A percentile compares a stretch with the other conserved stretches of the same genome.
Conservation (phyloP, 2,888 invertebrate species). For the Drosophila koepferae region DNA sequence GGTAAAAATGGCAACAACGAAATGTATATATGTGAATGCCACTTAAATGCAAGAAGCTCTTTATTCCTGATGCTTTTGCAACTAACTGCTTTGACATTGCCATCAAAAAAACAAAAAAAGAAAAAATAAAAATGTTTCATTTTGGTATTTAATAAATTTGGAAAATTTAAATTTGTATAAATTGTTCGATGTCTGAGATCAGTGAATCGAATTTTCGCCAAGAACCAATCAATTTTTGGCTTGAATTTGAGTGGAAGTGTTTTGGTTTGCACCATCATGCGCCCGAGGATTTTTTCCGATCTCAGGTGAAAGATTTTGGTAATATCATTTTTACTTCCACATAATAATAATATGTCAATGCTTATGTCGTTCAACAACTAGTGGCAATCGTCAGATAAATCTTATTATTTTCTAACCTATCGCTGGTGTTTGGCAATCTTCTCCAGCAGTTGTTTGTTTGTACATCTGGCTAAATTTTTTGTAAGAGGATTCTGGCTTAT, state of each 20-base stretch:
- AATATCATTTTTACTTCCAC: too few species aligned
- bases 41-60: conserved; percentile 37
- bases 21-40: conserved; percentile 11
- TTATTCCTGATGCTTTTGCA: conserved; percentile 12
- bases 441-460: conserved; percentile 18
- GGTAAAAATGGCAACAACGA: background rate
- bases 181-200: conserved; percentile 9
- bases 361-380: conserved; percentile 7
- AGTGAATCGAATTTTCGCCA: conserved; percentile 21
- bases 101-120: conserved; percentile 25
- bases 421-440: conserved; percentile 48
- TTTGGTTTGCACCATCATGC: conserved; percentile 33
- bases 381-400: conserved; percentile 53
- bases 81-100: conserved; percentile 19
- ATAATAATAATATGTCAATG: background rate
- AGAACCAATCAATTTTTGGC: conserved; percentile 30
- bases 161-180: background rate
- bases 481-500: conserved; percentile 32
- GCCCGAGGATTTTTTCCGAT: conserved; percentile 44
- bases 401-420: conserved; percentile 43
- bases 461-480: background rate
- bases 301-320: conserved; percentile 42
- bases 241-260: conserved; percentile 23
- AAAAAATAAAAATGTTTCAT: background rate
- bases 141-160: conserved; percentile 2